Conservation (phyloP, 2,797 vertebrate genomes). For the Momotus momota region DNA sequence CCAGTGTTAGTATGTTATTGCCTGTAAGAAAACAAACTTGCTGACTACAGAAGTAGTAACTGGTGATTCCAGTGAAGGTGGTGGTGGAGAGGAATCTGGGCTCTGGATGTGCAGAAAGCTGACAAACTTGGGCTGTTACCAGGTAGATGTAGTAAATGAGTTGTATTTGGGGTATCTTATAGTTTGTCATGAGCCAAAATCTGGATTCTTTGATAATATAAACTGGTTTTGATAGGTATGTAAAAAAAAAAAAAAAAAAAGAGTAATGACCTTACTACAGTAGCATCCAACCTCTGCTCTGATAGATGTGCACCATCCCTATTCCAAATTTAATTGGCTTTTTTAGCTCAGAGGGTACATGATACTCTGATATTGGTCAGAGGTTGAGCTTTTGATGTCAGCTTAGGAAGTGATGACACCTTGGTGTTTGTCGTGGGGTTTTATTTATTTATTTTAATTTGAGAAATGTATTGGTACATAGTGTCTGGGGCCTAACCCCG, state of each 20-base stretch:
- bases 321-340: neutral
- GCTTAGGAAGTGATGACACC: neutral
- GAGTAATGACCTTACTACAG: neutral
- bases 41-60: neutral
- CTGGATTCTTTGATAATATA: neutral
- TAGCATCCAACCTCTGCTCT: neutral
- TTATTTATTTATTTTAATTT: neutral
- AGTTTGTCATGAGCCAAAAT: neutral
- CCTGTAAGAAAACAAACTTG: neutral
- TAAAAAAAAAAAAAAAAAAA: neutral
- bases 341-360: neutral
- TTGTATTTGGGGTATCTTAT: neutral
- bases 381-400: neutral
- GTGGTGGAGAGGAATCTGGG: neutral
- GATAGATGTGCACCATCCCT: too few relatives aligned
- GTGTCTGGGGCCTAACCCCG: fast-evolving
- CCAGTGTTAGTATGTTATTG: neutral
- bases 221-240: neutral
- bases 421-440: neutral
- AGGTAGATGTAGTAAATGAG: neutral
- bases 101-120: neutral
- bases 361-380: neutral
- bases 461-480: neutral
- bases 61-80: neutral
- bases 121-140: neutral